Evolutionary conservation across 2,888 invertebrate genomes (phyloP).

Genomic region (Thera obeliscata): DNA sequence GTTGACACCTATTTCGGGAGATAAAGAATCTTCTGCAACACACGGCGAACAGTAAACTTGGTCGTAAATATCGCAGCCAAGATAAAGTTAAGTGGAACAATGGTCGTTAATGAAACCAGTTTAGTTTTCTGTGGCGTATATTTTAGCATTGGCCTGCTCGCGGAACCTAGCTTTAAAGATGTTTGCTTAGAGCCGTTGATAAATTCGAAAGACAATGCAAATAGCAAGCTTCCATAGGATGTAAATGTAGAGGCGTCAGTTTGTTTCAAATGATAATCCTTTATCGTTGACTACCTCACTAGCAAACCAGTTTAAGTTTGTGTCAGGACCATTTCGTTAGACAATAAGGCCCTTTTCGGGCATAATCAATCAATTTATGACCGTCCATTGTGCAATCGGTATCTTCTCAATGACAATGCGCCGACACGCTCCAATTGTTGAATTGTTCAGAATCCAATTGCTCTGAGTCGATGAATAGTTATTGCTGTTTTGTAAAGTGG

Average conservation of each 20-base stretch:
- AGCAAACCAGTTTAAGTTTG: background rate
- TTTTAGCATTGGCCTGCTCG: background rate
- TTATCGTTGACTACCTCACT: background rate
- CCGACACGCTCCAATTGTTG: constrained; percentile 54
- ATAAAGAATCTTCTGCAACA: constrained; percentile 38
- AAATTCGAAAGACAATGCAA: background rate
- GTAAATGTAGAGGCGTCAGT: too few species aligned
- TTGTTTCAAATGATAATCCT: background rate
- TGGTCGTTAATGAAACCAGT: constrained; percentile 50
- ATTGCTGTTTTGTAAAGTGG: constrained; percentile 33
- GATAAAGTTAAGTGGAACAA: constrained; percentile 56
- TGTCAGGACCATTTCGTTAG: constrained; percentile 13
- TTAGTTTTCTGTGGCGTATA: constrained; percentile 17
- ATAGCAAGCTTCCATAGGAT: background rate
- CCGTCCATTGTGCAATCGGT: constrained; percentile 50
- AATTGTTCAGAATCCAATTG: constrained; percentile 49
- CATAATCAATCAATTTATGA: constrained; percentile 55
- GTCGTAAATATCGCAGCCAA: constrained; percentile 46
- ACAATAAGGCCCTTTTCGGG: constrained; percentile 38
- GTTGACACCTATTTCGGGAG: constrained; percentile 37
- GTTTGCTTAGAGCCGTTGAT: too few species aligned
- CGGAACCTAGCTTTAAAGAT: background rate
- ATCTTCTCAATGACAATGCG: constrained; percentile 50
- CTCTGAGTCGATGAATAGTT: constrained; percentile 44
- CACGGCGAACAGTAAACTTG: constrained; percentile 44